These are phyloP conservation scores for Manduca sexta DNA, from an alignment of 1,140 invertebrate species.

Conservation along the genomic window DNA sequence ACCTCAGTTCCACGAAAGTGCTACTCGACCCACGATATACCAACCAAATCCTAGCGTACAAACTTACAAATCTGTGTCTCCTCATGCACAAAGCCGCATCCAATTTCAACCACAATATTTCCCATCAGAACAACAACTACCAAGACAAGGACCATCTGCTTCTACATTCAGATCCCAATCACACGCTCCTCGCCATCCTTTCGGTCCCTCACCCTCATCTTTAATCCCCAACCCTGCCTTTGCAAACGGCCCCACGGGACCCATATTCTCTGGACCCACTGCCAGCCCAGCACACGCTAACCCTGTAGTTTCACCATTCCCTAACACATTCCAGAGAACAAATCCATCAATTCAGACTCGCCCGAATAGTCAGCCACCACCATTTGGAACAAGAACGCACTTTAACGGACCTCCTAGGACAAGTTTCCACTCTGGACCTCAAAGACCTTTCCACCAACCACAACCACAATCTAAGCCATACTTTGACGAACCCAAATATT, in stretches of 20 bases:
- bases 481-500: slow-evolving; percentile 70
- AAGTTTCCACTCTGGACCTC: slow-evolving; percentile 57
- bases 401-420: slow-evolving; percentile 48
- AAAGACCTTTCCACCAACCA: slow-evolving; percentile 59
- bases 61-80: slow-evolving; percentile 32
- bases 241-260: slow-evolving; percentile 37
- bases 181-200: slow-evolving; percentile 54
- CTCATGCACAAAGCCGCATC: slow-evolving; percentile 57
- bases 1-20: slow-evolving; percentile 47
- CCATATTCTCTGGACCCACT: slow-evolving; percentile 43
- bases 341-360: slow-evolving; percentile 44
- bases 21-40: slow-evolving; percentile 31
- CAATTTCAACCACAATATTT: slow-evolving; percentile 68
- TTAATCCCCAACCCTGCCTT: slow-evolving; percentile 37
- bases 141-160: slow-evolving; percentile 54
- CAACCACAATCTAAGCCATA: slow-evolving; percentile 41
- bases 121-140: slow-evolving; percentile 57
- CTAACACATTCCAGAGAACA: slow-evolving; percentile 40
- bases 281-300: no score
- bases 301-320: slow-evolving; percentile 37
- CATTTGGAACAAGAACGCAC: slow-evolving; percentile 45
- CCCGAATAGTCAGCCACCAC: slow-evolving; percentile 31
- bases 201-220: slow-evolving; percentile 41
- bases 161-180: slow-evolving; percentile 52
- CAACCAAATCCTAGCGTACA: slow-evolving; percentile 28